Percentiles rank a stretch among this genome's conserved stretches.
phyloP scores from a whole-genome alignment of 2,113 vertebrate genomes.

The Reinhardtius hippoglossoides region DNA sequence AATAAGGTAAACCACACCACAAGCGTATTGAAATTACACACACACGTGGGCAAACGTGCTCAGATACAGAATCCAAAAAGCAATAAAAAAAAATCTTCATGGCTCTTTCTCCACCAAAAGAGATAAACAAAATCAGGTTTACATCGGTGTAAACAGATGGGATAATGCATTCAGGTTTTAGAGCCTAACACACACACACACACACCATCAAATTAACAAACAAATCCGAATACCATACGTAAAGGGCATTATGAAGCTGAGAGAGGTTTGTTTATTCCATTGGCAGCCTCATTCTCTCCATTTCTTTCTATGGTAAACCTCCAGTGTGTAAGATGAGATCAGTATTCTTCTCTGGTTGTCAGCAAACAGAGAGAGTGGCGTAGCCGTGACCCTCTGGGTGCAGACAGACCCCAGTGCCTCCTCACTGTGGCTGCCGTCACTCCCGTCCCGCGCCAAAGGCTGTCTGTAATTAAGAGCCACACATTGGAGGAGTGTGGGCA shows the following conservation, averaged over 20 bases:
- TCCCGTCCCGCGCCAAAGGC: slow-evolving; percentile 50
- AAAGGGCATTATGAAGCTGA: slow-evolving; percentile 40
- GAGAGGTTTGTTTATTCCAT: slow-evolving; percentile 57
- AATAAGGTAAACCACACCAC: slow-evolving; percentile 27
- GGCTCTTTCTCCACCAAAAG: slow-evolving; percentile 20
- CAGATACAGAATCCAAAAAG: slow-evolving; percentile 27
- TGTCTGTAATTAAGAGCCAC: slow-evolving; percentile 66
- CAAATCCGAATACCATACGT: slow-evolving; percentile 32
- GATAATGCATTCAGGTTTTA: slow-evolving; percentile 38
- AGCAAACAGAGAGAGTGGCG: slow-evolving; percentile 42
- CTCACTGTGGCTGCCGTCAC: slow-evolving; percentile 47
- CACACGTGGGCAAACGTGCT: neutral
- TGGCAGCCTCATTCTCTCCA: slow-evolving; percentile 10
- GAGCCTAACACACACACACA: slow-evolving; percentile 1
- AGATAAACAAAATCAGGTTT: slow-evolving; percentile 35
- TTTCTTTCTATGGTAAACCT: slow-evolving; percentile 10
- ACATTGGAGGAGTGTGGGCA: slow-evolving; percentile 16
- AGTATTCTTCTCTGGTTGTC: slow-evolving; percentile 54
- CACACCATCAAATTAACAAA: neutral
- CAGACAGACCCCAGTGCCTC: slow-evolving; percentile 37
- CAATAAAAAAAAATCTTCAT: slow-evolving; percentile 15
- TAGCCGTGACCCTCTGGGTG: slow-evolving; percentile 60
- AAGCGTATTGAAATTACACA: slow-evolving; percentile 38
- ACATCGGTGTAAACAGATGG: slow-evolving; percentile 21
- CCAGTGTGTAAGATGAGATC: slow-evolving; percentile 38